Base-by-base conservation (phyloP, 1,140 invertebrate species). In the Lucilia sericata region DNA sequence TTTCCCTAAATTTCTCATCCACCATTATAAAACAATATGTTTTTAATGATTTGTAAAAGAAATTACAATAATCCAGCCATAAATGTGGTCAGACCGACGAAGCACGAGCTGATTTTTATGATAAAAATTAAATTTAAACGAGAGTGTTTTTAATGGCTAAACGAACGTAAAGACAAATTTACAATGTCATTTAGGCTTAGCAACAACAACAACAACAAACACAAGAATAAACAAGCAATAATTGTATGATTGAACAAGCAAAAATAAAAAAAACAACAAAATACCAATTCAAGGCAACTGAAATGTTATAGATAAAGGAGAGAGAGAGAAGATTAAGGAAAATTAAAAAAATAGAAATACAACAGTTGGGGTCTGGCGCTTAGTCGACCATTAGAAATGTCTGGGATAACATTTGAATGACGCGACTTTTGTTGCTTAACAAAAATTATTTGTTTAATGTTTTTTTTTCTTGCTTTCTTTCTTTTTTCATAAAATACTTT, bases 291-390 rank as follows among this genome's bases (percentile, higher is more conserved):
- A 13, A 55, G 51, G 51, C 51, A 17, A 42, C 42, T 42, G 5
- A 42, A 42, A 10, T 2, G 42, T 8, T 8, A 42, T 10, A 42
- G 42, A 42, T 7, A 42, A 10, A 42, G 42, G 42, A 42, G 42
- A 8, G 42, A 10, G 10, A 42, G 42, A 42, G 42, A 8, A 42
- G 42, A 42, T 42, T 7, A 42, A 55, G 51, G 12, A 13, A 55
- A 51, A 12, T 51, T 2, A 51, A 51, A 7, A n/a, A 30, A 30
- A 30, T 2, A 30, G 25, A 30, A 3, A 42, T 5, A 42, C 42
- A 55, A n/a, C 51, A 70, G 65, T 70, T 70, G 65, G n/a, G n/a
- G 65, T 70, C 65, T 70, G 65, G 65, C 65, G 65, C 65, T 70
- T 21, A 70, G 21, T 3, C 65, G 65, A 21, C 65, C 65, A 70